Base-by-base conservation (phyloP, 53 echinoderm and acorn worm genomes). In the Antedon mediterranea region DNA sequence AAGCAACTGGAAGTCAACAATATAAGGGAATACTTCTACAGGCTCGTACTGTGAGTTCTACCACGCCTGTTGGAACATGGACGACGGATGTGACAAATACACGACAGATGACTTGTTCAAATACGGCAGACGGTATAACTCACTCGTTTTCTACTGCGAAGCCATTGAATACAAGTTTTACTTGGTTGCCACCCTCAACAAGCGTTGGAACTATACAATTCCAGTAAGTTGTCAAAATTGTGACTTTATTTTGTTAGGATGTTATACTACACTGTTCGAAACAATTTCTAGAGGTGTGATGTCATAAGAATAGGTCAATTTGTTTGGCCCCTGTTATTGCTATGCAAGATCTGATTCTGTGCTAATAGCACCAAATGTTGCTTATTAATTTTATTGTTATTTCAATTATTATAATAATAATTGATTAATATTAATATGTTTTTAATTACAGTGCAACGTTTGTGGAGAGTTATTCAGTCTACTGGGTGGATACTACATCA, bases 141-240 rank as follows among this genome's bases (percentile, higher is more conserved):
- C 89, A 89, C 43, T 76, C 83, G 23, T 42, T 41, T 31, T 42
- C 72, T 15, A 72, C 28, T 30, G 72, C 27, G 32, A 82, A 79
- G 76, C 77, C 75, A 18, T 33, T 31, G 34, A 80, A 77, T 26
- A 75, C 77, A 31, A 71, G 73, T 15, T 73, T 86, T 43, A 79
- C 79, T 6, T 89, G 89, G 89, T 30, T 74, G 28, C 79, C 89
- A 1, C 85, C 85, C 0, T 28, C 34, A 3, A 37, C 73, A 28
- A 43, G 43, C n/a, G 83, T 86, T 34, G 89, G 89, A 28, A 43
- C 82, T 28, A 75, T 89, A 71, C 32, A 80, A 20, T 89, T 89
- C 30, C 33, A 82, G 89, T 89, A 72, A 85, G 89, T 89, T 37
- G 6, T 37, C 4, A 37, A 11, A 37, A 6, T 4, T 37, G 37